Evolutionary conservation across 2,888 invertebrate species (phyloP).

Genomic region (Xestia c-nigrum): DNA sequence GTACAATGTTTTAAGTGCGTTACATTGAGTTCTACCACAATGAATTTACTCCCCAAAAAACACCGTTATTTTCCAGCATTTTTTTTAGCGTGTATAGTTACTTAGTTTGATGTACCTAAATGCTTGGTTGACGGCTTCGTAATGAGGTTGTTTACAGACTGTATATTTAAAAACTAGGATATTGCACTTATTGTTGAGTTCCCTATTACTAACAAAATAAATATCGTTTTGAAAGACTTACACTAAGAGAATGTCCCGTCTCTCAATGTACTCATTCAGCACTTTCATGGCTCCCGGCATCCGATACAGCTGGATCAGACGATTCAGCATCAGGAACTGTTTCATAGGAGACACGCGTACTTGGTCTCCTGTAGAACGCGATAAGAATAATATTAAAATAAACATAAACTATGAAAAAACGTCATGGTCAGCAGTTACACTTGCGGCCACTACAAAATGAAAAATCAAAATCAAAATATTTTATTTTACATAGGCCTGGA

Average conservation of each 20-base stretch:
- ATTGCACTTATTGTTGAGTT: no score
- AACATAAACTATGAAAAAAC: background rate
- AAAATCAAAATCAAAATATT: no score
- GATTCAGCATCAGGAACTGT: slow-evolving; percentile 81
- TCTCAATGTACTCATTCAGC: slow-evolving; percentile 73
- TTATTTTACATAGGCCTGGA: no score
- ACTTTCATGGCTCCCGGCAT: slow-evolving; percentile 77
- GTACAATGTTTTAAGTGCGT: no score
- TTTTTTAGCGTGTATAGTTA: no score
- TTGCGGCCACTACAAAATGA: background rate
- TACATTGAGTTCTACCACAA: no score
- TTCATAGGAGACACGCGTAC: slow-evolving; percentile 71
- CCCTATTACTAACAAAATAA: background rate
- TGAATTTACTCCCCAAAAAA: no score
- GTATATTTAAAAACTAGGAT: no score
- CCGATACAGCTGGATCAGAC: slow-evolving; percentile 83
- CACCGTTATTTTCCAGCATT: no score
- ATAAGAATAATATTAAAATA: background rate
- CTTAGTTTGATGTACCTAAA: no score
- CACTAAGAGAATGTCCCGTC: slow-evolving; percentile 80
- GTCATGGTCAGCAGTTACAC: background rate
- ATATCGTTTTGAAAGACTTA: slow-evolving; percentile 55
- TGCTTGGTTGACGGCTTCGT: no score
- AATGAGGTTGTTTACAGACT: no score
- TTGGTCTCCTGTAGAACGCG: slow-evolving; percentile 63